phyloP scores from a whole-genome alignment of 2,888 invertebrate genomes.

The Tupiocoris notatus region DNA sequence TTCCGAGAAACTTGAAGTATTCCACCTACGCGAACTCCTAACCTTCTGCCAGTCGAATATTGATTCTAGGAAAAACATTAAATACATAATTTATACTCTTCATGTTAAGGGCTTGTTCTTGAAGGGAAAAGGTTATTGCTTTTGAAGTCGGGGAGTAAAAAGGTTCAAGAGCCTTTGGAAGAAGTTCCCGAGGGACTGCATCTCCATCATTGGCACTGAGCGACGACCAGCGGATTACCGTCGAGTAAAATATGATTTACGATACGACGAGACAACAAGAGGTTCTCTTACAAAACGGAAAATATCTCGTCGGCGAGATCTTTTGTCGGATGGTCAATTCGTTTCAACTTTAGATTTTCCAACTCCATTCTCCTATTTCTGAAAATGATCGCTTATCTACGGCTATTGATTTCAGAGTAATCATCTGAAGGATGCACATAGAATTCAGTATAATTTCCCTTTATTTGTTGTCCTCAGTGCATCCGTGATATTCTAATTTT shows the following conservation, averaged over 20 bases:
- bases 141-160: not conserved
- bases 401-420: too few relatives aligned
- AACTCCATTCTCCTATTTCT: too few relatives aligned
- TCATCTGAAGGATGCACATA: too few relatives aligned
- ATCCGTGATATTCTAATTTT: too few relatives aligned
- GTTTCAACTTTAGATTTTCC: too few relatives aligned
- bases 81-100: slow-evolving; percentile 26
- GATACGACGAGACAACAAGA: not conserved
- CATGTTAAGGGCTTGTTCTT: slow-evolving; percentile 8
- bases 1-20: not conserved
- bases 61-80: slow-evolving; percentile 29
- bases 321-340: not conserved
- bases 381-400: too few relatives aligned
- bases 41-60: not conserved
- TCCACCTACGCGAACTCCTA: not conserved
- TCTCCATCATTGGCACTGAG: not conserved
- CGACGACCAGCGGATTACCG: not conserved
- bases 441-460: too few relatives aligned
- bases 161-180: not conserved
- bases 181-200: not conserved
- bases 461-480: too few relatives aligned
- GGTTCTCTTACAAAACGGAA: not conserved
- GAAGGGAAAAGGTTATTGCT: not conserved
- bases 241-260: not conserved
- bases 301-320: not conserved